A percentile compares a stretch with the other conserved stretches of the same genome.
Evolutionary conservation across 2,888 invertebrate genomes (phyloP).

Genomic region (Idaea aversata): DNA sequence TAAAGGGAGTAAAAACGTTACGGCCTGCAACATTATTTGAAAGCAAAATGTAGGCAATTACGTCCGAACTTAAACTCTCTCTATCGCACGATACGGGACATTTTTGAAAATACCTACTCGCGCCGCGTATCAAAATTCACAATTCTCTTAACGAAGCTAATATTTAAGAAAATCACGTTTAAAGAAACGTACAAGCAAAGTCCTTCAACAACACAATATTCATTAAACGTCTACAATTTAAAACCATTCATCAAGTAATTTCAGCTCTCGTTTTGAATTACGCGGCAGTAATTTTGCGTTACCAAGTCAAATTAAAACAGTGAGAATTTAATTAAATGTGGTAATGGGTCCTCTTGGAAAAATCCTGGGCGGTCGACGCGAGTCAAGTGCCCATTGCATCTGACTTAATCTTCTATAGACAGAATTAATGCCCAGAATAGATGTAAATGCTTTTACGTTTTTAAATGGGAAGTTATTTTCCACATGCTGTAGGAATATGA

Average conservation of each 20-base stretch:
- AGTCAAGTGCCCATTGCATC: constrained; percentile 49
- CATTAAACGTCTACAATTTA: background rate
- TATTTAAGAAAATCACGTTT: background rate
- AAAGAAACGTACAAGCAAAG: background rate
- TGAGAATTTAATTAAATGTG: constrained; percentile 75
- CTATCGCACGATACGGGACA: too few species aligned
- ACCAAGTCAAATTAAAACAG: constrained; percentile 73
- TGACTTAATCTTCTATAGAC: constrained; percentile 53
- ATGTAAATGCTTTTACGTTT: constrained; percentile 36
- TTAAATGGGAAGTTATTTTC: constrained; percentile 35
- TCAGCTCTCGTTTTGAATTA: constrained; percentile 43
- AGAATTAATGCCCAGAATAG: constrained; percentile 44
- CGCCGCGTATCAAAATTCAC: too few species aligned
- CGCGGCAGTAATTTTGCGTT: constrained; percentile 57
- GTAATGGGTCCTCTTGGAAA: constrained; percentile 71
- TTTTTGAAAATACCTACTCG: too few species aligned
- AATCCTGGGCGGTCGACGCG: constrained; percentile 43
- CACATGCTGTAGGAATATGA: constrained; percentile 8
- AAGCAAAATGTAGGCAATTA: too few species aligned
- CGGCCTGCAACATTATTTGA: too few species aligned
- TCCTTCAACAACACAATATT: background rate
- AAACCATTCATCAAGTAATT: constrained; percentile 38
- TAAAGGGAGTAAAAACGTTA: too few species aligned
- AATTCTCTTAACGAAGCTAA: background rate
- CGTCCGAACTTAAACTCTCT: too few species aligned